A percentile compares a stretch with the other conserved stretches of the same genome.
phyloP scores from a whole-genome alignment of 2,888 invertebrate species.

The Amorpha juglandis region DNA sequence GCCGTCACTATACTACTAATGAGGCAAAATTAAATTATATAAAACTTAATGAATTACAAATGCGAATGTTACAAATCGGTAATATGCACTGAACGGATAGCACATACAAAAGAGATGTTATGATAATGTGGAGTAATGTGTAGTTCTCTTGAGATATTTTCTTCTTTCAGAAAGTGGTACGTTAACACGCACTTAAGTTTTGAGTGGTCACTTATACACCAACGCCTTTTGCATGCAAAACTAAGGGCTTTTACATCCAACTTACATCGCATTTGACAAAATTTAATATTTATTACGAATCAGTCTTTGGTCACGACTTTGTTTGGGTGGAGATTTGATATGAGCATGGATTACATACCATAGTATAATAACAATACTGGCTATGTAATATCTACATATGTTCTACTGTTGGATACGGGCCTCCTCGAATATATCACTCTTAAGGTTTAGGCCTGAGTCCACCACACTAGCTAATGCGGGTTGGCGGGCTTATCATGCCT shows the following conservation, averaged over 20 bases:
- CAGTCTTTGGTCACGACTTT: not conserved
- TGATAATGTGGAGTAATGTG: not conserved
- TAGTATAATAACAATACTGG: too few species aligned
- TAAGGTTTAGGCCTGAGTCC: too few species aligned
- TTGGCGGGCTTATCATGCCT: too few species aligned
- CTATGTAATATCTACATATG: too few species aligned
- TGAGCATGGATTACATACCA: not conserved
- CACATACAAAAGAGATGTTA: conserved; percentile 5
- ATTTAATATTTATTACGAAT: conserved; percentile 9
- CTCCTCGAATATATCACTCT: too few species aligned
- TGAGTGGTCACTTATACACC: conserved; percentile 18
- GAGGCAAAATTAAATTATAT: too few species aligned
- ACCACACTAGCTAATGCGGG: too few species aligned
- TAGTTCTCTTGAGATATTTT: conserved; percentile 2
- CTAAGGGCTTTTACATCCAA: conserved; percentile 22
- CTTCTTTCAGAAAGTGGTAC: conserved; percentile 12
- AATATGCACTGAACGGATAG: not conserved
- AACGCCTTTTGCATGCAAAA: conserved; percentile 21
- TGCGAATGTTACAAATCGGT: not conserved
- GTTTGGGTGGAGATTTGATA: not conserved
- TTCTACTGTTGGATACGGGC: too few species aligned
- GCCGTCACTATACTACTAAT: too few species aligned
- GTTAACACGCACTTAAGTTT: conserved; percentile 21
- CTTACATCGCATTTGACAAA: conserved; percentile 17
- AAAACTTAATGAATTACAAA: too few species aligned